Base-by-base conservation (phyloP, 2,113 vertebrate species). In the Lontra canadensis region DNA sequence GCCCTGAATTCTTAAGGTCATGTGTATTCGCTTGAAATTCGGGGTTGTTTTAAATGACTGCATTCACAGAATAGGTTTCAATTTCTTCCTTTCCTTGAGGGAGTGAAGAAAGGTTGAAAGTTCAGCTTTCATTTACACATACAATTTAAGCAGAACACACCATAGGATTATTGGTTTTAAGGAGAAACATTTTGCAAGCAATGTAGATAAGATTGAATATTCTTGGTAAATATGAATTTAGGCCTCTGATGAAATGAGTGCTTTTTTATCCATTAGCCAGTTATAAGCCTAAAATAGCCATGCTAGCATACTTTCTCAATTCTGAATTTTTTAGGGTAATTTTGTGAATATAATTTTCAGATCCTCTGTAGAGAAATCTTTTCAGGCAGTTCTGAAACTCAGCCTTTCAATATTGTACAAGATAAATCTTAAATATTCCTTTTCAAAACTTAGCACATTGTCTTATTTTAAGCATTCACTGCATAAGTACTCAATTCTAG, bases 41-140 rank as follows among this genome's bases (percentile, higher is more conserved):
- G 5, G 6, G 88, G 34, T 85, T 95, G 15, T 94, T 87, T 97
- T 95, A 96, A 98, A 94, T 92, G 57, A 59, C 49, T 97, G 39
- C 49, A 96, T 85, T 97, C 94, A 95, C 17, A 90, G 78, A 93
- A 97, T 92, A 8, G 73, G 39, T 96, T 97, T 97, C 92, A 97
- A 67, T 94, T 97, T 96, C n/a, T 94, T 96, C 49, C 49, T 87
- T 90, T 95, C 49, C 67, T 94, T 87, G 25, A 94, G 36, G 42
- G 89, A 95, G 17, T 76, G 4, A 12, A 18, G 29, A 94, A 97
- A 95, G 96, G 96, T 95, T 91, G 89, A 92, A 95, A 98, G 95
- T 97, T 96, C 82, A 93, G 79, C 69, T 97, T 96, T 97, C 92
- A 97, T 97, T 98, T 97, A 97, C 44, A 94, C 91, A 95, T 92